Conservation (phyloP, 92 coral and sea anemone species). For the Porites cylindrica region DNA sequence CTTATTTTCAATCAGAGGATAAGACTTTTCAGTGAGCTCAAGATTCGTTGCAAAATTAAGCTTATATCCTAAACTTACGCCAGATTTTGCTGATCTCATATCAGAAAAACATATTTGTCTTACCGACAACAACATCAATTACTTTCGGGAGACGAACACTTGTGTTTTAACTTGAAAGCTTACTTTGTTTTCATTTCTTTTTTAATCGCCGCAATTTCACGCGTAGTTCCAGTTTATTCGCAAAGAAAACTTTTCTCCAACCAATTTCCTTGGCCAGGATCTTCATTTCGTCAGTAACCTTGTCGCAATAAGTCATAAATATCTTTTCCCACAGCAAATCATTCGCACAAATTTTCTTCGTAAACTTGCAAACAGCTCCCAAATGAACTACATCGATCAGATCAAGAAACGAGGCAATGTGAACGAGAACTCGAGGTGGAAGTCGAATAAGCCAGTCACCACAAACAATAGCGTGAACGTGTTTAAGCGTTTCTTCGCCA, state of each 20-base stretch:
- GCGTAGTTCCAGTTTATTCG: constrained; percentile 90
- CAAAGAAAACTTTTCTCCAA: constrained; percentile 90
- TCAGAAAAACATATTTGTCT: not conserved
- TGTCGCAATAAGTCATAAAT: constrained; percentile 81
- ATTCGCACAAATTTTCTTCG: constrained; percentile 87
- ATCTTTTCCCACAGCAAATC: constrained; percentile 92
- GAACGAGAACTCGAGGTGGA: constrained; percentile 82
- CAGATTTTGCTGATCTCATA: not conserved
- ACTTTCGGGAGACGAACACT: not conserved
- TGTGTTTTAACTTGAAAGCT: not conserved
- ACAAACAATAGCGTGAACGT: constrained; percentile 95
- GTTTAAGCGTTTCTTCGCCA: constrained; percentile 92
- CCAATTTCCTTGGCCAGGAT: constrained; percentile 83
- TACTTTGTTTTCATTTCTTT: constrained; percentile 31
- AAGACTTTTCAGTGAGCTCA: not conserved
- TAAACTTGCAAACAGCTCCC: constrained; percentile 86
- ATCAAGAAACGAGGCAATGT: constrained; percentile 78
- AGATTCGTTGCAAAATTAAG: not conserved
- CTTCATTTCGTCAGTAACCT: constrained; percentile 86
- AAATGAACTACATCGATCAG: constrained; percentile 88
- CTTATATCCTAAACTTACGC: not conserved
- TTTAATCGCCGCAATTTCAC: constrained; percentile 75
- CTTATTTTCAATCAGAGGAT: not conserved
- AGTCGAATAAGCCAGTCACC: constrained; percentile 99
- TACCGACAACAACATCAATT: not conserved